phyloP scores from a whole-genome alignment of 2,888 invertebrate genomes.

The Dyspetes luteomarginatus region DNA sequence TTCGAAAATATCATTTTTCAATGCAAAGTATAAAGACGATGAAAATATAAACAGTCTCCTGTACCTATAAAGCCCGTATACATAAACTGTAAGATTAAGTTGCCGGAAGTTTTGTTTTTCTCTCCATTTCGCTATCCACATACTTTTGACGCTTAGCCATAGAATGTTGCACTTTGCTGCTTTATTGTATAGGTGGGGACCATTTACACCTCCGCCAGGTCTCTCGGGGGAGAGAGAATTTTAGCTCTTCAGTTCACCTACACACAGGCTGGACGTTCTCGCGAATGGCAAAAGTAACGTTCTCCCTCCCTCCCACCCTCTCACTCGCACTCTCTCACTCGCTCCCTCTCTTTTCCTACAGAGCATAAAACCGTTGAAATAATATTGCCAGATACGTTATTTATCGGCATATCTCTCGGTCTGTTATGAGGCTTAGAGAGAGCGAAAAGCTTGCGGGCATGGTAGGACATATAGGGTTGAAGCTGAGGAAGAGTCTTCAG shows the following conservation, averaged over 20 bases:
- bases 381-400: constrained; percentile 80
- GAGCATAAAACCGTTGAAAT: constrained; percentile 77
- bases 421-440: constrained; percentile 57
- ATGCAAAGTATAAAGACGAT: no score
- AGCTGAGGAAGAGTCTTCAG: constrained; percentile 18
- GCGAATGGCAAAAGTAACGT: no score
- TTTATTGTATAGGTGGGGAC: constrained; percentile 74
- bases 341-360: constrained; percentile 44
- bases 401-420: constrained; percentile 76
- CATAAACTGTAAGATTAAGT: constrained; percentile 40
- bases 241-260: constrained; percentile 9
- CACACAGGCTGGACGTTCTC: constrained; percentile 30
- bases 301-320: constrained; percentile 1
- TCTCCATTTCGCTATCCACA: constrained; percentile 13
- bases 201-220: constrained; percentile 74
- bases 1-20: no score
- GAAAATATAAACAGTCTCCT: no score
- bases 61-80: background rate
- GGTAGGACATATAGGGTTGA: constrained; percentile 57
- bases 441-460: constrained; percentile 52
- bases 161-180: constrained; percentile 72
- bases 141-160: constrained; percentile 65
- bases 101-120: constrained; percentile 17
- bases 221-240: background rate
- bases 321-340: constrained; percentile 1